These are phyloP conservation scores for Gadopsis bispinosus DNA, from an alignment of 2,797 vertebrate species.

Conservation along the genomic window DNA sequence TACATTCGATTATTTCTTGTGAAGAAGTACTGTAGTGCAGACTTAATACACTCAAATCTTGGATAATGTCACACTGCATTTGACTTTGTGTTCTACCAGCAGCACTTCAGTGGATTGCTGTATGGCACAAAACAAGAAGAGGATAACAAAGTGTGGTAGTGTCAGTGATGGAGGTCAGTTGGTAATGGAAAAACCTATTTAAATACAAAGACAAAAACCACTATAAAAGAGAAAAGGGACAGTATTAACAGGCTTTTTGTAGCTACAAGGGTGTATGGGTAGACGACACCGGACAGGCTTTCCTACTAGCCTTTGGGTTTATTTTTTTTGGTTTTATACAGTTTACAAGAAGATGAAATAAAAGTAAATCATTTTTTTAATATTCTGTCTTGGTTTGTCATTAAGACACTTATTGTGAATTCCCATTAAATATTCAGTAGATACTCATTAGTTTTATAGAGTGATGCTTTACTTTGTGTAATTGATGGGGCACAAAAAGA, in stretches of 20 bases:
- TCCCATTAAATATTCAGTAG: background rate
- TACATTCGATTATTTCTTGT: background rate
- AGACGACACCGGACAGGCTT: background rate
- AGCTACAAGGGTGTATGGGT: background rate
- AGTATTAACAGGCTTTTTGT: background rate
- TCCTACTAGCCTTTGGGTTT: background rate
- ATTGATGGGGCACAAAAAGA: no score
- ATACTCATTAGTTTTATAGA: no score
- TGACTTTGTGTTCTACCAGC: slow-evolving; percentile 16
- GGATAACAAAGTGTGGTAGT: slow-evolving; percentile 26
- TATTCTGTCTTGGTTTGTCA: background rate
- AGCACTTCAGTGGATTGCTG: background rate
- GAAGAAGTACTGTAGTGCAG: background rate
- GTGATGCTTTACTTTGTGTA: background rate
- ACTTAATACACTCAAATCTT: slow-evolving; percentile 7
- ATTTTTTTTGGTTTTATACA: background rate
- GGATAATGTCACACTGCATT: slow-evolving; percentile 13
- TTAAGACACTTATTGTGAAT: background rate
- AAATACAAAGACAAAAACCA: slow-evolving; percentile 9
- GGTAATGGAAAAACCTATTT: slow-evolving; percentile 40
- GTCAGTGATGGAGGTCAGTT: slow-evolving; percentile 28
- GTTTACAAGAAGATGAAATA: background rate
- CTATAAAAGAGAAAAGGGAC: slow-evolving; percentile 7
- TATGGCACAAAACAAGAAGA: slow-evolving; percentile 15
- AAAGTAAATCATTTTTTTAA: background rate